Conservation (phyloP, 1,140 invertebrate species). For the Bradysia coprophila region DNA sequence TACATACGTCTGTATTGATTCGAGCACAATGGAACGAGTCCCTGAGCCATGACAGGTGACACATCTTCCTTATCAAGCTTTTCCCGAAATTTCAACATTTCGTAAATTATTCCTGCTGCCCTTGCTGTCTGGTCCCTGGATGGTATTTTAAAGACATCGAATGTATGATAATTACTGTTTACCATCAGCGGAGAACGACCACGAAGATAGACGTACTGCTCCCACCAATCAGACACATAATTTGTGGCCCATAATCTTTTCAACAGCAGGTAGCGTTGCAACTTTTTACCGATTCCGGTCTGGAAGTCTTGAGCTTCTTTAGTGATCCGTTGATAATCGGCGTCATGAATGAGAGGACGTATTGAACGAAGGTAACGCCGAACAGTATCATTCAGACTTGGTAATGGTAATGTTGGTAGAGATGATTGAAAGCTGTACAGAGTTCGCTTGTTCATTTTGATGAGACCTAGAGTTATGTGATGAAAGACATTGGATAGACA, state of each 20-base stretch:
- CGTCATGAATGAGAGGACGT: slow-evolving; percentile 67
- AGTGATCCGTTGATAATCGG: slow-evolving; percentile 71
- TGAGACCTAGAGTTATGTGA: too few relatives aligned
- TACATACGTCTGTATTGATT: slow-evolving; percentile 96
- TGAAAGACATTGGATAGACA: too few relatives aligned
- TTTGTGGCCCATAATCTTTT: slow-evolving; percentile 92
- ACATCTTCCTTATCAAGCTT: slow-evolving; percentile 84
- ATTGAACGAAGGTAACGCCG: slow-evolving; percentile 77
- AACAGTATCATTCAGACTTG: slow-evolving; percentile 68
- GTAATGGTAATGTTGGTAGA: slow-evolving; percentile 80
- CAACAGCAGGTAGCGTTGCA: slow-evolving; percentile 83
- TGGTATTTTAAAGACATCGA: slow-evolving; percentile 72
- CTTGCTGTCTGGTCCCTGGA: slow-evolving; percentile 72
- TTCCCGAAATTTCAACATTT: slow-evolving; percentile 69
- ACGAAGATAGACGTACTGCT: slow-evolving; percentile 94
- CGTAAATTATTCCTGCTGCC: slow-evolving; percentile 73
- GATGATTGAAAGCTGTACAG: slow-evolving; percentile 95
- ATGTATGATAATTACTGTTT: slow-evolving; percentile 97
- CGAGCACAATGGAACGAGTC: slow-evolving; percentile 87
- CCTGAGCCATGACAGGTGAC: slow-evolving; percentile 82
- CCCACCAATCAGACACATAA: slow-evolving; percentile 99
- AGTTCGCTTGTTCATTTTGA: slow-evolving; percentile 71
- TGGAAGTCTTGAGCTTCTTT: slow-evolving; percentile 76
- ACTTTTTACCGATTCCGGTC: slow-evolving; percentile 72
- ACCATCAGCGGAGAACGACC: slow-evolving; percentile 90